Base-by-base conservation (phyloP, 2,797 vertebrate genomes). In the Cryptoblepharus egeriae region DNA sequence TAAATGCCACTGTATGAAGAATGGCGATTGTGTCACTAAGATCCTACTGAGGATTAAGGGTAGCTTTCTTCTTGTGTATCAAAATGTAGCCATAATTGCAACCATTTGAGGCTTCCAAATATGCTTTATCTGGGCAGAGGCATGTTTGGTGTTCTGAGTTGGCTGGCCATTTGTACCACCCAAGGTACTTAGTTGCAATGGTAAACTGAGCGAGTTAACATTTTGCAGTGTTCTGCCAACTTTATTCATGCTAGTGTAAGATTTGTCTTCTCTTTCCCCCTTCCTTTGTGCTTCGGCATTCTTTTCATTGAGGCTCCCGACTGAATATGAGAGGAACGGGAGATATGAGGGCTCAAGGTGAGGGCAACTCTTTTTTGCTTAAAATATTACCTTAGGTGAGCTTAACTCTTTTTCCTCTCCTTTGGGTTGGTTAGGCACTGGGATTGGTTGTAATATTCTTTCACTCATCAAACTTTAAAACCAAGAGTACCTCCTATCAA, bases 261-360 rank as follows among this genome's bases (percentile, higher is more conserved):
- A 95, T 88, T 87, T 96, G 90, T 96, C 93, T 94, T 96, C 95
- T 96, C 93, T 95, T 95, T 95, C 95, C 95, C 95, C 94, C 94
- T 96, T 96, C 93, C 90, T 92, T 94, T 92, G 87, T 95, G 94
- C 94, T 96, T 95, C 95, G 93, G 72, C 93, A 79, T 94, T 96
- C 92, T 96, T 92, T 94, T 94, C 96, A 93, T 94, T 98, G 97
- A 99, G 98, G 95, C 95, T 99, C 96, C 98, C 98, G 92, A 97
- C 97, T 95, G 98, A 99, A 96, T 97, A 98, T 98, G 98, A 99
- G 96, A 97, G 98, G 98, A 99, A 98, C 97, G 97, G 98, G 97
- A 97, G 98, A 98, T 98, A 97, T 98, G 98, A 99, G 98, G 98
- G 98, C 96, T 98, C 98, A 97, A 99, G 98, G 98, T 99, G 98